Base-by-base conservation (phyloP, 1,140 invertebrate species). In the Eupristina koningsbergeri region DNA sequence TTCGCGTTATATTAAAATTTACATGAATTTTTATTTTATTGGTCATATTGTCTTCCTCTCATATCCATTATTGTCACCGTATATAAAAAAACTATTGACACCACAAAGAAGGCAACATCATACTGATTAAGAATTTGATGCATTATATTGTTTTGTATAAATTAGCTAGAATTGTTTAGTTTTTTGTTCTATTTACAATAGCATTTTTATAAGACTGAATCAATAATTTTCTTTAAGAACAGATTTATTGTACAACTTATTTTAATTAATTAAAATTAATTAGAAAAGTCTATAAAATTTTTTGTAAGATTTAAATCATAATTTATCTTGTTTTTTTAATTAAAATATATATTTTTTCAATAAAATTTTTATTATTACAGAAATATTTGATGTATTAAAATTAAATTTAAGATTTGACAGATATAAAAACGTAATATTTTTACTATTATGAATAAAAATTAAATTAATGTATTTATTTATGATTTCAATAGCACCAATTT, bases 1-100 rank as follows among this genome's bases (percentile, higher is more conserved):
- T 81, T 85, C 93, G 2, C 94, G 93, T 80, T 97, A 95, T 93
- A 94, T 93, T 86, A 88, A 90, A 34, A 94, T 95, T 0, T 96
- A 94, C 86, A 86, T 86, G 0, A 94, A 93, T 22, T 87, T 96
- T 17, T 95, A 95, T 86, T 97, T 94, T 86, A 93, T 93, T 34
- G 95, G 94, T 47, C 94, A 94, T 67, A 89, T 95, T 73, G 88
- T 95, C 31, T 96, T 95, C 86, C 81, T 94, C 0, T 86, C 92
- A 0, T 96, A 95, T 93, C 93, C 94, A 1, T 29, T 95, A 3
- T 83, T 94, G 19, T 91, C 90, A 34, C 91, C 92, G 34, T 85
- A 91, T 41, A 85, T 94, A 7, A 93, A 92, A 74, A 47, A 69
- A 50, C 0, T 11, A 3, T 36, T 85, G 15, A 85, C 29, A 45